Percentiles rank a stretch among this genome's conserved stretches.
Evolutionary conservation across 2,888 invertebrate genomes (phyloP).

Genomic region (Timandra comae): DNA sequence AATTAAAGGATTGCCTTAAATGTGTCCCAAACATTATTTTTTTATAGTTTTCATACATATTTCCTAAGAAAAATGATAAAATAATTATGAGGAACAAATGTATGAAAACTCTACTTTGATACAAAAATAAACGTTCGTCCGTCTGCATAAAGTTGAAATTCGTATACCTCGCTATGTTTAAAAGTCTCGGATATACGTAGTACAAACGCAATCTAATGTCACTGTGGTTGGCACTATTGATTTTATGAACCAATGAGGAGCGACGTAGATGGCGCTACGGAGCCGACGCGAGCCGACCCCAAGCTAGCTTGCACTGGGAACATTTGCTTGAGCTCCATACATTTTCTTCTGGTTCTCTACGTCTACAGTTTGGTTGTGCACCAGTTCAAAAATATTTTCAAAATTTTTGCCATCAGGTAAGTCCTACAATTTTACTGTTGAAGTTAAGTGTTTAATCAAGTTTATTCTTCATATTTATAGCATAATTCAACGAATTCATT

Average conservation of each 20-base stretch:
- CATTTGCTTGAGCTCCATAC: slow-evolving; percentile 76
- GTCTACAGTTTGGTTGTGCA: slow-evolving; percentile 76
- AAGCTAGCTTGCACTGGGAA: slow-evolving; percentile 73
- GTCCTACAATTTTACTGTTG: slow-evolving; percentile 57
- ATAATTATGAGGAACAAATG: slow-evolving; percentile 60
- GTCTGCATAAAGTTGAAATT: slow-evolving; percentile 28
- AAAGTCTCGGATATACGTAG: slow-evolving; percentile 73
- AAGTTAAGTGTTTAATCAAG: slow-evolving; percentile 49
- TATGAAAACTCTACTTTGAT: slow-evolving; percentile 35
- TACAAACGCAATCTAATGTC: slow-evolving; percentile 45
- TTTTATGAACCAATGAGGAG: slow-evolving; percentile 50
- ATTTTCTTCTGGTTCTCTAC: slow-evolving; percentile 77
- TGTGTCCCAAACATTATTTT: slow-evolving; percentile 28
- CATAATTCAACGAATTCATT: slow-evolving; percentile 48
- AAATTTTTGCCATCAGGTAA: slow-evolving; percentile 77
- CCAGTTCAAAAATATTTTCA: slow-evolving; percentile 75
- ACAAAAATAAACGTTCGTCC: slow-evolving; percentile 22
- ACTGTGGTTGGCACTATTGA: slow-evolving; percentile 54
- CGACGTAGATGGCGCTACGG: slow-evolving; percentile 63
- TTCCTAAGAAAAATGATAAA: slow-evolving; percentile 41
- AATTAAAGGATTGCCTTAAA: slow-evolving; percentile 31
- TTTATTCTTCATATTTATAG: slow-evolving; percentile 45
- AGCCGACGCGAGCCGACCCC: slow-evolving; percentile 70
- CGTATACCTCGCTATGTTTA: slow-evolving; percentile 12
- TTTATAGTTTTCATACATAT: slow-evolving; percentile 33